These are phyloP conservation scores for Drosophila navojoa DNA, from an alignment of 1,140 invertebrate species.

Conservation along the genomic window DNA sequence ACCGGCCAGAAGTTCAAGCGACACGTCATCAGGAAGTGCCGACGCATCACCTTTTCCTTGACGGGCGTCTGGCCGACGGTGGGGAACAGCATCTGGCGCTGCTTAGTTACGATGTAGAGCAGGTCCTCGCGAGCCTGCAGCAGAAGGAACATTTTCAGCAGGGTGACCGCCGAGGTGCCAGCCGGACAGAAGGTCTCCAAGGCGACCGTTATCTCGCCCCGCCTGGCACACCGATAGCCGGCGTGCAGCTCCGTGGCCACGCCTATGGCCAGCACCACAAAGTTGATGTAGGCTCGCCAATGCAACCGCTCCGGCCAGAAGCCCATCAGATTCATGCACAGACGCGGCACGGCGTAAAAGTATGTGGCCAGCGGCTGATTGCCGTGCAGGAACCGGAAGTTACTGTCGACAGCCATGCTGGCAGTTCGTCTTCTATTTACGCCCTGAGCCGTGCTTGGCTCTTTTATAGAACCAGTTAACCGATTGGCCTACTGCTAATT, in stretches of 20 bases:
- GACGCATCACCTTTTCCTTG: slow-evolving; percentile 36
- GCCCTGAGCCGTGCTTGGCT: neutral
- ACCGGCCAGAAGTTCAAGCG: slow-evolving; percentile 71
- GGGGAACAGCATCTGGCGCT: slow-evolving; percentile 33
- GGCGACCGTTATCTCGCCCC: slow-evolving; percentile 36
- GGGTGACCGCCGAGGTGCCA: slow-evolving; percentile 67
- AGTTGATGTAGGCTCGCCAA: slow-evolving; percentile 36
- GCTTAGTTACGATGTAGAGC: slow-evolving; percentile 24
- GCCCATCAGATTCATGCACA: slow-evolving; percentile 61
- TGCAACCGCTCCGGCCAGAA: slow-evolving; percentile 52
- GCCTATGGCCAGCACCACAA: slow-evolving; percentile 61
- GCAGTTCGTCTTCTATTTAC: neutral
- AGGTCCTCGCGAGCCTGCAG: slow-evolving; percentile 54
- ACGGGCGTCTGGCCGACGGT: neutral
- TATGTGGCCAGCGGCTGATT: slow-evolving; percentile 50
- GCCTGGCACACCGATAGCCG: slow-evolving; percentile 15
- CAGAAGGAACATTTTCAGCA: slow-evolving; percentile 71
- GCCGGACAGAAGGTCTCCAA: slow-evolving; percentile 77
- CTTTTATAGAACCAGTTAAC: slow-evolving; percentile 17
- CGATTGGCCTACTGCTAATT: slow-evolving; percentile 18
- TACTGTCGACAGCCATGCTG: neutral
- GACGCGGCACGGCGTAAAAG: slow-evolving; percentile 60
- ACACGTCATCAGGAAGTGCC: slow-evolving; percentile 40
- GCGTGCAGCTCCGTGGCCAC: slow-evolving; percentile 72
- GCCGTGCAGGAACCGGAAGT: slow-evolving; percentile 33